Percentiles rank a stretch among this genome's conserved stretches.
Conservation (phyloP, 2,113 vertebrate genomes). For the Thamnaconus septentrionalis region DNA sequence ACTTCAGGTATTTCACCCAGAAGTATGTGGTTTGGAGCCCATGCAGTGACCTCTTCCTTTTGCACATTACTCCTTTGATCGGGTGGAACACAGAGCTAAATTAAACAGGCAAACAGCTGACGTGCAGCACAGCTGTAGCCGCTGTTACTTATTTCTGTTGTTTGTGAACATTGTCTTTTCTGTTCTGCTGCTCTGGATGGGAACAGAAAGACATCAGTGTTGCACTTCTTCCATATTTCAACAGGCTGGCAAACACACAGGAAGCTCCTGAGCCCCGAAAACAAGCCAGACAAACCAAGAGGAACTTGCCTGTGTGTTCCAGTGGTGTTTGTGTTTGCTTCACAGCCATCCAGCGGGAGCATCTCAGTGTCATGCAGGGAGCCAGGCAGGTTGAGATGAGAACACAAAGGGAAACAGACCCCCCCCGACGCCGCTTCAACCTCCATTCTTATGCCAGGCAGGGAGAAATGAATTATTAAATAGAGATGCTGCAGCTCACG, state of each 20-base stretch:
- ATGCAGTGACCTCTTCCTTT: no score
- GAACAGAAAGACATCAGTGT: background rate
- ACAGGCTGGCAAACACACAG: background rate
- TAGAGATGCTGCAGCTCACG: background rate
- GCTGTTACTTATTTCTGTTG: background rate
- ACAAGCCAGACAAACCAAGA: slow-evolving; percentile 4
- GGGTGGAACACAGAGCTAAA: background rate
- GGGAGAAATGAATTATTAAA: slow-evolving; percentile 28
- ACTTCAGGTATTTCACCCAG: no score
- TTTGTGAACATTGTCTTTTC: background rate
- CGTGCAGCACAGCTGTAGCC: background rate
- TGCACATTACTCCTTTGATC: background rate
- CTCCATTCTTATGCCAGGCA: slow-evolving; percentile 17
- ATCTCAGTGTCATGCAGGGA: slow-evolving; percentile 1
- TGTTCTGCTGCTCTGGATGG: background rate
- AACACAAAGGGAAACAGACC: slow-evolving; percentile 3
- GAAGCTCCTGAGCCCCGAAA: slow-evolving; percentile 2
- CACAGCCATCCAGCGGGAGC: slow-evolving; percentile 8
- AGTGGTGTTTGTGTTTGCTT: slow-evolving; percentile 17
- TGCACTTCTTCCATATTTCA: background rate
- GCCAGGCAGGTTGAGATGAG: slow-evolving; percentile 12
- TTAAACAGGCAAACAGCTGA: slow-evolving; percentile 6
- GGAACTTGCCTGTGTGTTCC: background rate
- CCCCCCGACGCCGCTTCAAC: background rate
- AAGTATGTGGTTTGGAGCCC: no score